Conservation (phyloP, 2,888 invertebrate genomes). For the Pemphredon lugubris region DNA sequence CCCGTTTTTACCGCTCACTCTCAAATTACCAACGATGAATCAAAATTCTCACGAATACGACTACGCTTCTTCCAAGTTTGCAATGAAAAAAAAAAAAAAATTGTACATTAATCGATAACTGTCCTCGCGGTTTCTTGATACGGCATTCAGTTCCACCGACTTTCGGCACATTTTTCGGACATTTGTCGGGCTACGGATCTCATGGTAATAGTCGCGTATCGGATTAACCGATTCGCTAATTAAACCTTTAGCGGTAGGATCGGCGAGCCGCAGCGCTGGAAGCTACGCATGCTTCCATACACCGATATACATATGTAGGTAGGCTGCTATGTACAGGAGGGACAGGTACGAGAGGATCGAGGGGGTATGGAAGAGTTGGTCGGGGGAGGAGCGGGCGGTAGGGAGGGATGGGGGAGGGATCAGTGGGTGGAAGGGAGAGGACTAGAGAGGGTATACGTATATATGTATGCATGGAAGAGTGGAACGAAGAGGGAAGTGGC, state of each 20-base stretch:
- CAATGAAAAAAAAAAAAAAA: no score
- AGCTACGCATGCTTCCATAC: slow-evolving; percentile 63
- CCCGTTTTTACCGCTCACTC: no score
- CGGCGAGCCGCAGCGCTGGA: slow-evolving; percentile 67
- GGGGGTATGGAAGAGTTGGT: slow-evolving; percentile 1
- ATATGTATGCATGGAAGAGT: no score
- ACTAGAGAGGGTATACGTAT: background rate
- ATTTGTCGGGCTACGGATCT: slow-evolving; percentile 51
- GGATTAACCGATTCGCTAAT: slow-evolving; percentile 69
- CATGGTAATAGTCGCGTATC: slow-evolving; percentile 65
- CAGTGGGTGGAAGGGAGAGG: background rate
- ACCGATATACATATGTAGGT: slow-evolving; percentile 17
- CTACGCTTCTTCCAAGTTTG: no score
- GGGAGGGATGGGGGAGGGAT: slow-evolving; percentile 9
- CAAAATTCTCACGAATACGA: no score
- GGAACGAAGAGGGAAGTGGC: slow-evolving; percentile 1
- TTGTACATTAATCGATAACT: no score
- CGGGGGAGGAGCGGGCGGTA: background rate
- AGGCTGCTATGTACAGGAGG: slow-evolving; percentile 5
- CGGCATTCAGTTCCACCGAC: no score
- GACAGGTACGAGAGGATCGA: slow-evolving; percentile 20
- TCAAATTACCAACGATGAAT: no score
- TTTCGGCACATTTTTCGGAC: slow-evolving; percentile 9
- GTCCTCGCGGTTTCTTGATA: no score
- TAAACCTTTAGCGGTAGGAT: slow-evolving; percentile 67